Percentiles rank a stretch among this genome's conserved stretches.
Conservation (phyloP, 2,113 vertebrate species). For the Protobothrops mucrosquamatus region DNA sequence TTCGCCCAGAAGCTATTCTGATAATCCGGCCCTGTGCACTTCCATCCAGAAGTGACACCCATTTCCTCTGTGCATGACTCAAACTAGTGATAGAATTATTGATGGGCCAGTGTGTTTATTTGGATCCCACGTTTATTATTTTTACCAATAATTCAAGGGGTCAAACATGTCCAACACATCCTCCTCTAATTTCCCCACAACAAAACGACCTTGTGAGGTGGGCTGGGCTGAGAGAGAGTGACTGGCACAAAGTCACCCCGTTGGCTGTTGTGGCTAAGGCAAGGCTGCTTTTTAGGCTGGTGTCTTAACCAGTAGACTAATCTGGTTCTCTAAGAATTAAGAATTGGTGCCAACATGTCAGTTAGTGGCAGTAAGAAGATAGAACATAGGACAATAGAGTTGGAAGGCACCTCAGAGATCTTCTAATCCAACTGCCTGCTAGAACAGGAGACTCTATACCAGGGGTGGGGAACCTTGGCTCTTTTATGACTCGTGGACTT, state of each 20-base stretch:
- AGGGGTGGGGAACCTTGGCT: no score
- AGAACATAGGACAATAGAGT: no score
- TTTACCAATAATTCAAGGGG: not conserved
- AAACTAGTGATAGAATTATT: not conserved
- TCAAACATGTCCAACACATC: not conserved
- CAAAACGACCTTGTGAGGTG: not conserved
- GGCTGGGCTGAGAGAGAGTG: not conserved
- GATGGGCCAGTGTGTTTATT: not conserved
- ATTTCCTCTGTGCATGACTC: not conserved
- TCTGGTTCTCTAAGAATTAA: no score
- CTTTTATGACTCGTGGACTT: no score
- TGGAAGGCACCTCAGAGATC: no score
- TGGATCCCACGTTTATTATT: no score
- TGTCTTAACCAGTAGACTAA: no score
- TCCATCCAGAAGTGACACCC: not conserved
- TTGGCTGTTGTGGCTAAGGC: no score
- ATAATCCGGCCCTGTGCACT: not conserved
- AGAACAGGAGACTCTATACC: no score
- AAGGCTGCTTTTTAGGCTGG: no score
- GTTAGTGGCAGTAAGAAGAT: not conserved
- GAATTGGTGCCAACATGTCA: not conserved
- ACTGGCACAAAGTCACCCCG: no score
- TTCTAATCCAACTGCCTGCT: no score
- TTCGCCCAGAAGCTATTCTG: not conserved
- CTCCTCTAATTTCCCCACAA: not conserved